Evolutionary conservation across 2,888 invertebrate genomes (phyloP).

Genomic region (Amphipyra berbera): DNA sequence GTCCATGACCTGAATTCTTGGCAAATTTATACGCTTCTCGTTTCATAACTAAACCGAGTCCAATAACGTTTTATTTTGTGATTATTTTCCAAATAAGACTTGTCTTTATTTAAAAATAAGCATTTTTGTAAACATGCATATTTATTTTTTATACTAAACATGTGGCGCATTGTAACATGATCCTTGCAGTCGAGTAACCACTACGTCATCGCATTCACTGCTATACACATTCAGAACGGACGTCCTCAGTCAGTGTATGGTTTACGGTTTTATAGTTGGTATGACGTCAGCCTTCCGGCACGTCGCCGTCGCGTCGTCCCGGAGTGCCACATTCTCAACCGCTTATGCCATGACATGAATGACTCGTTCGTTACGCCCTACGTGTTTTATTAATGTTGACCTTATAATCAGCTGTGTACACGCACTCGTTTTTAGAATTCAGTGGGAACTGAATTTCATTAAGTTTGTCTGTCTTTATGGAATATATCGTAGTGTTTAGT

Average conservation of each 20-base stretch:
- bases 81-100: slow-evolving; percentile 58
- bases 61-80: slow-evolving; percentile 67
- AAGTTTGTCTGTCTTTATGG: neutral
- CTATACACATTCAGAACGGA: slow-evolving; percentile 78
- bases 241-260: slow-evolving; percentile 78
- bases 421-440: slow-evolving; percentile 52
- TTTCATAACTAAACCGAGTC: slow-evolving; percentile 75
- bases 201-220: slow-evolving; percentile 71
- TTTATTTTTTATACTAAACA: slow-evolving; percentile 12
- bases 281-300: slow-evolving; percentile 83
- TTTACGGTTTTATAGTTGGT: slow-evolving; percentile 73
- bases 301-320: slow-evolving; percentile 64
- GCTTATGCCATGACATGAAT: slow-evolving; percentile 75
- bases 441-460: slow-evolving; percentile 7
- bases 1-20: slow-evolving; percentile 85
- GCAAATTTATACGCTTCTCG: slow-evolving; percentile 77
- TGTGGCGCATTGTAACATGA: slow-evolving; percentile 53
- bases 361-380: slow-evolving; percentile 71
- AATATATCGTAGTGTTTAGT: neutral
- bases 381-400: slow-evolving; percentile 72
- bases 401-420: slow-evolving; percentile 73
- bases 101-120: slow-evolving; percentile 6
- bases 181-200: slow-evolving; percentile 62
- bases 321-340: slow-evolving; percentile 69
- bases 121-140: slow-evolving; percentile 20